phyloP scores from a whole-genome alignment of 2,797 vertebrate species.

The Liasis olivaceus region DNA sequence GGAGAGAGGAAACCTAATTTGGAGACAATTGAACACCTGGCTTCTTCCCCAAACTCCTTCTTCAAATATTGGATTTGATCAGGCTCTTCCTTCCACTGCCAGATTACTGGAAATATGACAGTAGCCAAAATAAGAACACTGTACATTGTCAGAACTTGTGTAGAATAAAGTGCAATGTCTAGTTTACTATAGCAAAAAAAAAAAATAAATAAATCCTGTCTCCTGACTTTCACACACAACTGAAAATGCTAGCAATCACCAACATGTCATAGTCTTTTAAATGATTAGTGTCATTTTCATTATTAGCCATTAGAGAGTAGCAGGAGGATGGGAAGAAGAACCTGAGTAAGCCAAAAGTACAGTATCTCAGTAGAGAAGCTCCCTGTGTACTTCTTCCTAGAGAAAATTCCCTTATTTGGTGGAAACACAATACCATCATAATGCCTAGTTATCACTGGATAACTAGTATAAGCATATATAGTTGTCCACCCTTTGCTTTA shows the following conservation, averaged over 20 bases:
- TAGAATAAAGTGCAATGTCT: not conserved
- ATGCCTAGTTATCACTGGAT: no score
- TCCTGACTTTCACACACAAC: not conserved
- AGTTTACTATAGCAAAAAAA: not conserved
- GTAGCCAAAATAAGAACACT: not conserved
- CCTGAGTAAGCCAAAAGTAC: no score
- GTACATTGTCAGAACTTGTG: not conserved
- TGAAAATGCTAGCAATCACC: not conserved
- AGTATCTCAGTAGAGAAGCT: no score
- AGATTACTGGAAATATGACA: not conserved
- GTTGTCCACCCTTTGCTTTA: no score
- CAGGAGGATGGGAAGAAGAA: no score
- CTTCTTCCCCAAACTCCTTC: not conserved
- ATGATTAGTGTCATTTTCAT: no score
- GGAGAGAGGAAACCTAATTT: not conserved
- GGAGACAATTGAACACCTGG: not conserved
- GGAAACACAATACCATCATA: no score
- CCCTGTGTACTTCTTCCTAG: no score
- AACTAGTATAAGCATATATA: no score
- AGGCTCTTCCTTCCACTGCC: not conserved
- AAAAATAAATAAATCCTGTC: not conserved
- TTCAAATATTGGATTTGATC: not conserved
- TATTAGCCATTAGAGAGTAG: no score
- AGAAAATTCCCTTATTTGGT: no score
- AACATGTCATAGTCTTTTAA: not conserved